Percentiles rank a stretch among this genome's conserved stretches.
phyloP scores from a whole-genome alignment of 2,888 invertebrate species.

The Trissolcus japonicus region DNA sequence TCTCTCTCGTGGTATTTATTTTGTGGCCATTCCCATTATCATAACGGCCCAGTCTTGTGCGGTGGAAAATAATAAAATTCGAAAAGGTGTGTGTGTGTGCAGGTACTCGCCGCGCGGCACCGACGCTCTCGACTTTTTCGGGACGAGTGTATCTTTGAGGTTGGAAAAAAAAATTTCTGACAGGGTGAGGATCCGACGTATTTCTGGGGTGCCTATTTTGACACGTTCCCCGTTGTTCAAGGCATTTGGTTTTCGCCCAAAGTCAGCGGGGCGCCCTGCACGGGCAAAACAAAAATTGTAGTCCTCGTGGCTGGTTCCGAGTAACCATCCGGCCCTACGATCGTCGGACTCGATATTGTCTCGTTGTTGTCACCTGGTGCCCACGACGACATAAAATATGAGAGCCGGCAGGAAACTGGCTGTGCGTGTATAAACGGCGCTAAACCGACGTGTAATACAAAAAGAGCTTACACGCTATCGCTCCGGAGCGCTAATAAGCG shows the following conservation, averaged over 20 bases:
- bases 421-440: slow-evolving; percentile 47
- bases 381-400: slow-evolving; percentile 54
- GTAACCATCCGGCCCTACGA: slow-evolving; percentile 50
- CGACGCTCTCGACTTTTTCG: slow-evolving; percentile 43
- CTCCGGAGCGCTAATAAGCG: slow-evolving; percentile 52
- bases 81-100: slow-evolving; percentile 38
- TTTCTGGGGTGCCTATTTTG: slow-evolving; percentile 70
- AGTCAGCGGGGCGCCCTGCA: slow-evolving; percentile 71
- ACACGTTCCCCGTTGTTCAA: slow-evolving; percentile 72
- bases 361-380: slow-evolving; percentile 58
- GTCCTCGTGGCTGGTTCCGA: slow-evolving; percentile 50
- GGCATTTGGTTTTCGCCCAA: slow-evolving; percentile 69
- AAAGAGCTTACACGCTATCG: slow-evolving; percentile 40
- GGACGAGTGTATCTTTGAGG: slow-evolving; percentile 51
- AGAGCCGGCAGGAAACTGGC: slow-evolving; percentile 40
- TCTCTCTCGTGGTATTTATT: slow-evolving; percentile 37
- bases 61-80: slow-evolving; percentile 38
- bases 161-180: slow-evolving; percentile 51
- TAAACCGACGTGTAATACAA: slow-evolving; percentile 44
- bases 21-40: slow-evolving; percentile 32
- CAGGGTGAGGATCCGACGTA: slow-evolving; percentile 58
- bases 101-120: slow-evolving; percentile 33
- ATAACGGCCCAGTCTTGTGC: slow-evolving; percentile 11
- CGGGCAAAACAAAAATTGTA: slow-evolving; percentile 64
- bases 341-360: slow-evolving; percentile 54